Conservation (phyloP, 2,888 invertebrate species). For the Hypomecis punctinalis region DNA sequence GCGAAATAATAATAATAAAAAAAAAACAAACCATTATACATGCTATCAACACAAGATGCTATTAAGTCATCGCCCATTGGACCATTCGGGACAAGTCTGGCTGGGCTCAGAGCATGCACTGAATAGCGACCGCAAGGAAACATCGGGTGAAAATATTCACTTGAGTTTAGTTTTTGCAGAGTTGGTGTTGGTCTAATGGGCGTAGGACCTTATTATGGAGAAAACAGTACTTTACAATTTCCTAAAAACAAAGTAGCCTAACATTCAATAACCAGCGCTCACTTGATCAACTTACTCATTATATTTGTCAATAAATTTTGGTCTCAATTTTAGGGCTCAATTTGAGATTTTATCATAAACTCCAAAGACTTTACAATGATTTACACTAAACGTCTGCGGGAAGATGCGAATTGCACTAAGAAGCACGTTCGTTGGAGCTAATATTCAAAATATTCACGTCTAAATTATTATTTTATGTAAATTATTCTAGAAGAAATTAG, state of each 20-base stretch:
- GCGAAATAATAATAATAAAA: constrained; percentile 71
- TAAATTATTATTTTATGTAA: constrained; percentile 34
- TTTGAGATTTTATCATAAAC: constrained; percentile 25
- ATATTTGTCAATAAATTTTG: constrained; percentile 70
- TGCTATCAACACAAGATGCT: constrained; percentile 80
- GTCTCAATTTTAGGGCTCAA: constrained; percentile 73
- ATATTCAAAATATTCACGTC: constrained; percentile 12
- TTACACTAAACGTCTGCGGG: constrained; percentile 34
- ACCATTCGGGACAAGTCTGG: not conserved
- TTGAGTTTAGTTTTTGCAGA: not conserved
- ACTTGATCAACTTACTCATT: constrained; percentile 59
- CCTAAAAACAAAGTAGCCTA: constrained; percentile 68
- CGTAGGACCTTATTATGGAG: constrained; percentile 49
- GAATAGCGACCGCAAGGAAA: not conserved
- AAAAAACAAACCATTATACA: constrained; percentile 80
- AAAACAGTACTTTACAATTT: constrained; percentile 82
- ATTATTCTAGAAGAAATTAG: constrained; percentile 43
- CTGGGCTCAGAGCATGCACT: not conserved
- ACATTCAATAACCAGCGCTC: constrained; percentile 62
- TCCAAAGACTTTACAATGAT: constrained; percentile 10
- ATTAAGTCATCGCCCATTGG: constrained; percentile 44
- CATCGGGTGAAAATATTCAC: not conserved
- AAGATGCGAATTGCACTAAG: constrained; percentile 32
- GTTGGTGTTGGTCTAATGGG: constrained; percentile 5
- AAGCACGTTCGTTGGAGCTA: constrained; percentile 31